Conservation (phyloP, 2,113 vertebrate species). For the Apaloderma vittatum region DNA sequence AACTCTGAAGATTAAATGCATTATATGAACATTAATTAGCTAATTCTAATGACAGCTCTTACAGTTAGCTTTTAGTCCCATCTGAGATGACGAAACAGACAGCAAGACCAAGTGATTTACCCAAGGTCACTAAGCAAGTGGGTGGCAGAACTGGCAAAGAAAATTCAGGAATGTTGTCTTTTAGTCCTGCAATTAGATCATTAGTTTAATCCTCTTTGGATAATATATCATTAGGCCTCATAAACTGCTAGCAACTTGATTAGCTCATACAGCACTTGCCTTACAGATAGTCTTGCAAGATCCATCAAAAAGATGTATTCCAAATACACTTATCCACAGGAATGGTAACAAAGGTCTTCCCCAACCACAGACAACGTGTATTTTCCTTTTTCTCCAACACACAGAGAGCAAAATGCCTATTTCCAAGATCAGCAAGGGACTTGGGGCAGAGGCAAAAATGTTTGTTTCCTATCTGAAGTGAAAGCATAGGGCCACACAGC, state of each 20-base stretch:
- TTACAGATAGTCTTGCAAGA: neutral
- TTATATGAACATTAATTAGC: neutral
- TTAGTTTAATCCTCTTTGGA: neutral
- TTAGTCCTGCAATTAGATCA: neutral
- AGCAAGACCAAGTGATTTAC: neutral
- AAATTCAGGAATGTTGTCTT: conserved; percentile 5
- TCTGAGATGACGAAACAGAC: neutral
- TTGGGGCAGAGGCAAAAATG: neutral
- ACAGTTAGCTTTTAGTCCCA: neutral
- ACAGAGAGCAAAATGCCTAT: neutral
- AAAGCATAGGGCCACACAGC: neutral
- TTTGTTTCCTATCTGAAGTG: neutral
- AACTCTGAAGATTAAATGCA: conserved; percentile 6
- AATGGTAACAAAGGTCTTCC: neutral
- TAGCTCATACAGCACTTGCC: neutral
- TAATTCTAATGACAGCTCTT: neutral
- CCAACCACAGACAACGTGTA: neutral
- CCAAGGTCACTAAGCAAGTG: neutral
- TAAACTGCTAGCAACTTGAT: neutral
- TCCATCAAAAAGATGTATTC: neutral
- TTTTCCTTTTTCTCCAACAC: neutral
- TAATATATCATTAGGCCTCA: neutral
- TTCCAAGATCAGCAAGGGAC: neutral
- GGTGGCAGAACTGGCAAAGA: conserved; percentile 4
- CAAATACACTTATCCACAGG: neutral